These are phyloP conservation scores for Propithecus perrieri DNA, from an alignment of 2,797 vertebrate genomes.

Conservation along the genomic window DNA sequence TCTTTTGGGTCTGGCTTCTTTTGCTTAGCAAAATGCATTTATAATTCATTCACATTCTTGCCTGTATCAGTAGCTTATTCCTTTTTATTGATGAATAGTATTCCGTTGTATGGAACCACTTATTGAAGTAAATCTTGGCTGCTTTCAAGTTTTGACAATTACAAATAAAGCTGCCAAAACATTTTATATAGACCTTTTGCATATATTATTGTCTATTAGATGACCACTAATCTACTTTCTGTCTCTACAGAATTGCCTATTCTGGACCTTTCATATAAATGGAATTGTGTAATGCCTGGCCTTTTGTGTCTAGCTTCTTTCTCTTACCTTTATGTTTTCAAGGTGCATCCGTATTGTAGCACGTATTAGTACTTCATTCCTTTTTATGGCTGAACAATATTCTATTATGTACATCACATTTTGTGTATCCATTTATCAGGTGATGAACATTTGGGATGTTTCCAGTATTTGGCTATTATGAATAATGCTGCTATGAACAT, in stretches of 20 bases:
- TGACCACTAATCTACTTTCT: not conserved
- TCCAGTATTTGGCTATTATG: not conserved
- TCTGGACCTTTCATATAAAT: not conserved
- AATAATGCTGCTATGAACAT: not conserved
- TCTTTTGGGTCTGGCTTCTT: not conserved
- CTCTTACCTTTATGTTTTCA: not conserved
- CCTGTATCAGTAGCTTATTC: not conserved
- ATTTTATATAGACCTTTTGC: not conserved
- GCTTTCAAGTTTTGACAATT: not conserved
- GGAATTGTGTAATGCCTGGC: not conserved
- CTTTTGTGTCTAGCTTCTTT: not conserved
- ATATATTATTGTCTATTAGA: not conserved
- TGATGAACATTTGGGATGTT: not conserved
- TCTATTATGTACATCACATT: not conserved
- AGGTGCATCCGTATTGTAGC: not conserved
- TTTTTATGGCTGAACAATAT: not conserved
- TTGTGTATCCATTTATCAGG: not conserved
- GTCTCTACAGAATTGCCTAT: too few relatives aligned
- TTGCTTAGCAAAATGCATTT: not conserved
- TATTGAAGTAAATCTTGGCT: not conserved
- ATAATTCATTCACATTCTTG: not conserved
- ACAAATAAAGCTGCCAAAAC: not conserved
- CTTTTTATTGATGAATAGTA: not conserved
- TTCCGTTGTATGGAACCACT: too few relatives aligned
- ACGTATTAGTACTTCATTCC: not conserved